Evolutionary conservation across 2,113 vertebrate species (phyloP), one percentile per base, ranked within the genome.

Genomic region (Tragelaphus imberbis): DNA sequence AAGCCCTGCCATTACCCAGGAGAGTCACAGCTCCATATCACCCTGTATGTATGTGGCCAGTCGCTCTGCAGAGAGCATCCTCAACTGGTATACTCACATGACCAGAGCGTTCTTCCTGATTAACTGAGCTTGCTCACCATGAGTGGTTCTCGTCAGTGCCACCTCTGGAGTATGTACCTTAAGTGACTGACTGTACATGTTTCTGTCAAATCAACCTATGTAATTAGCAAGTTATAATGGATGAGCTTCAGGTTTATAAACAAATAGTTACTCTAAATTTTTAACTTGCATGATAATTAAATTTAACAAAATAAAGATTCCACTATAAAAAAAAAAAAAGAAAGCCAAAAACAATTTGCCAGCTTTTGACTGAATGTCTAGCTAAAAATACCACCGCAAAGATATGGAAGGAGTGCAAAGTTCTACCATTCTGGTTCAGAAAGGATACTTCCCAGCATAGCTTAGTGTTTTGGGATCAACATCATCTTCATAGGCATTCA

Each of bases 361-460:
- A 53, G 40, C 51, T 86, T 75, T 97, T 81, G 44, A 44, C 36
- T 68, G 33, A 91, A 88, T 25, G 79, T 65, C 25, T 88, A 44
- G 51, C 21, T 58, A 94, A 87, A 84, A 90, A 84, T 27, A 88
- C 21, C 23, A 89, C 13, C 30, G 51, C 25, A 63, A 90, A 85
- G 79, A 58, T 30, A 82, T 0, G 19, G 47, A 93, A 51, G 51
- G 88, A 92, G 13, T 17, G 19, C 5, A 68, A 92, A 82, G 47
- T 49, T 71, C 90, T 40, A 91, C 28, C 3, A 19, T 77, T 94
- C 61, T 8, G 84, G 27, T 27, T 97, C 28, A 96, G 58, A 97
- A 99, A 99, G 99, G 99, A 99, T 99, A 99, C 99, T 88, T 98
- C 40, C 99, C 99, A 68, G 99, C 99, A 1, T 99, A 99, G 98